These are phyloP conservation scores for Catalaphyllia jardinei DNA, from an alignment of 64 coral and sea anemone genomes.

Conservation along the genomic window DNA sequence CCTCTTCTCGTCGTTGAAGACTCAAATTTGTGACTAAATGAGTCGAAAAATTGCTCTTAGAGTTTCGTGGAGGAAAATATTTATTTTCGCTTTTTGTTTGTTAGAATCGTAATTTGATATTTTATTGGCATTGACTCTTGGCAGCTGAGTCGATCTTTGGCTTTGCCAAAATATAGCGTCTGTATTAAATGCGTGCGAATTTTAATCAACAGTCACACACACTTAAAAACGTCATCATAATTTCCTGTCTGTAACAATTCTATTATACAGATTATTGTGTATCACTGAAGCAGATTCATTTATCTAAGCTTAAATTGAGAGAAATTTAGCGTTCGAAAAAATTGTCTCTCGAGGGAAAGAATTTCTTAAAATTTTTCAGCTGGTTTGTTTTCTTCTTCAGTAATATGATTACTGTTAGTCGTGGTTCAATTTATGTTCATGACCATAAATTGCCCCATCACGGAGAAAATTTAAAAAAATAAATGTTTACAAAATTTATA, in stretches of 20 bases:
- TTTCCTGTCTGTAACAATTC: not conserved
- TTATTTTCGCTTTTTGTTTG: not conserved
- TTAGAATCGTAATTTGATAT: constrained; percentile 15
- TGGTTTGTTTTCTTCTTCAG: no score
- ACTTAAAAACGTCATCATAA: not conserved
- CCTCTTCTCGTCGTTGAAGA: not conserved
- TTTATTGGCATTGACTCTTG: not conserved
- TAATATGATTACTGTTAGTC: no score
- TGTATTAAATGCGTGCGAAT: not conserved
- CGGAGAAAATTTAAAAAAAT: no score
- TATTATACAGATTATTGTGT: not conserved
- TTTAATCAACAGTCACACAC: not conserved
- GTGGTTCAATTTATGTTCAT: no score
- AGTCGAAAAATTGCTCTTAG: not conserved
- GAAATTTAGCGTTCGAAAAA: not conserved
- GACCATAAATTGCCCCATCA: no score
- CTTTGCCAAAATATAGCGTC: not conserved
- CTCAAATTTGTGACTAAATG: not conserved
- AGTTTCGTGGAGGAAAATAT: not conserved
- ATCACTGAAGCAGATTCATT: not conserved
- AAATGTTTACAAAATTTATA: no score
- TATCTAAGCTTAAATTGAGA: not conserved
- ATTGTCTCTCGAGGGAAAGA: no score
- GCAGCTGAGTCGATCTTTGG: not conserved
- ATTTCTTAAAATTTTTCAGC: no score